phyloP scores from a whole-genome alignment of 2,797 vertebrate species.

The Thalassophryne amazonica region DNA sequence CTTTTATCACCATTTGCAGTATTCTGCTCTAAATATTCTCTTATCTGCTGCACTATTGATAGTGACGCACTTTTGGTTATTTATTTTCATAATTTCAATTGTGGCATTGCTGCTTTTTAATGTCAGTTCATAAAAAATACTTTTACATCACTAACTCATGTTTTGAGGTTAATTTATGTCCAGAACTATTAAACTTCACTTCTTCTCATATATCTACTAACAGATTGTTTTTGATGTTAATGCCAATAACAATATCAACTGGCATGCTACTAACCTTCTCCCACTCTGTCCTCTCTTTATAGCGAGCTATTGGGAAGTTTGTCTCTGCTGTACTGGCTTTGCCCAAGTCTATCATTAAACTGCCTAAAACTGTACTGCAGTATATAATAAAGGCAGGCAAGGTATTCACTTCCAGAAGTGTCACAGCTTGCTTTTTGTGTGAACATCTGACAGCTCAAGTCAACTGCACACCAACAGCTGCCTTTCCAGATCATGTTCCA shows the following conservation, averaged over 20 bases:
- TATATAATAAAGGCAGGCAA: conserved; percentile 97
- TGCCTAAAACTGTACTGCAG: conserved; percentile 98
- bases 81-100: no score
- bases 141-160: no score
- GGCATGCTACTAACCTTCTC: conserved; percentile 48
- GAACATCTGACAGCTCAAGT: conserved; percentile 49
- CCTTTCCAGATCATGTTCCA: conserved; percentile 72
- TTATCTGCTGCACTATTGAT: no score
- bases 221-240: conserved; percentile 3
- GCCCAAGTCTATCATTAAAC: conserved; percentile 98
- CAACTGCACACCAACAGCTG: conserved; percentile 35
- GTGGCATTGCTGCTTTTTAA: neutral
- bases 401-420: conserved; percentile 79
- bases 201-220: neutral
- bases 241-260: conserved; percentile 15
- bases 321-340: conserved; percentile 97
- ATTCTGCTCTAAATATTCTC: no score
- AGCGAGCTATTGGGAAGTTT: conserved; percentile 99
- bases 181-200: neutral
- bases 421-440: conserved; percentile 46
- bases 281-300: conserved; percentile 83
- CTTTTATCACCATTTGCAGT: no score
- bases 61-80: no score
- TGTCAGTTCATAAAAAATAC: no score
- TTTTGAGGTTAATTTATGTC: no score